phyloP scores from a whole-genome alignment of 2,113 vertebrate genomes.

The Elachura formosa region DNA sequence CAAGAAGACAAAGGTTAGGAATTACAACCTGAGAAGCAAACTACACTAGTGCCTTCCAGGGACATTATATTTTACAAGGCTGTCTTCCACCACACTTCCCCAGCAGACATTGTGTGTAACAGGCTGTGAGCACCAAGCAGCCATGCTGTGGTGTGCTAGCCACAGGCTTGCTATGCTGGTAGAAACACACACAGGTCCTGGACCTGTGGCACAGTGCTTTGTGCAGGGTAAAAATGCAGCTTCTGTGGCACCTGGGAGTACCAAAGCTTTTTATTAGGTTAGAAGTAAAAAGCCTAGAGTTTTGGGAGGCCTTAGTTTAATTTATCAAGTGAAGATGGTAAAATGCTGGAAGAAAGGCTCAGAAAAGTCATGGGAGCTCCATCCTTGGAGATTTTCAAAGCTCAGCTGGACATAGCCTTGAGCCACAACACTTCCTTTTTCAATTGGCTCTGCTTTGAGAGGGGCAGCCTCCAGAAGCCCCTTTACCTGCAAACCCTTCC shows the following conservation, averaged over 20 bases:
- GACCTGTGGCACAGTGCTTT: accelerated
- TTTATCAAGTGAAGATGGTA: neutral
- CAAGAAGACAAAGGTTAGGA: neutral
- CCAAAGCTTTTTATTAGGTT: neutral
- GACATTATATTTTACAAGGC: neutral
- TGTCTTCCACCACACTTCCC: neutral
- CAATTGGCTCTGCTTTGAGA: neutral
- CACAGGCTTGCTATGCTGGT: neutral
- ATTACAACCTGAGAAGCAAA: neutral
- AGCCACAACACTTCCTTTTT: neutral
- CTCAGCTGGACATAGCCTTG: neutral
- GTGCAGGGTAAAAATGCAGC: neutral
- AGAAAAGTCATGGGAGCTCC: neutral
- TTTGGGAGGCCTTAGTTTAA: neutral
- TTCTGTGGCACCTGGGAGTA: accelerated
- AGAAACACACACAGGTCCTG: neutral
- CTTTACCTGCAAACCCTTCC: neutral
- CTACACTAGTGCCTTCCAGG: neutral
- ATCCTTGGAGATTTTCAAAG: neutral
- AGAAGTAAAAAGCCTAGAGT: neutral
- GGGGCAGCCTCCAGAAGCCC: neutral
- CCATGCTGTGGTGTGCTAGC: accelerated
- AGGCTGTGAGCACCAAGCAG: accelerated
- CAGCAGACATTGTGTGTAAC: neutral
- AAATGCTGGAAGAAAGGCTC: neutral